Evolutionary conservation across 2,113 vertebrate species (phyloP), one percentile per base, ranked within the genome.

Genomic region (Pungitius pungitius): DNA sequence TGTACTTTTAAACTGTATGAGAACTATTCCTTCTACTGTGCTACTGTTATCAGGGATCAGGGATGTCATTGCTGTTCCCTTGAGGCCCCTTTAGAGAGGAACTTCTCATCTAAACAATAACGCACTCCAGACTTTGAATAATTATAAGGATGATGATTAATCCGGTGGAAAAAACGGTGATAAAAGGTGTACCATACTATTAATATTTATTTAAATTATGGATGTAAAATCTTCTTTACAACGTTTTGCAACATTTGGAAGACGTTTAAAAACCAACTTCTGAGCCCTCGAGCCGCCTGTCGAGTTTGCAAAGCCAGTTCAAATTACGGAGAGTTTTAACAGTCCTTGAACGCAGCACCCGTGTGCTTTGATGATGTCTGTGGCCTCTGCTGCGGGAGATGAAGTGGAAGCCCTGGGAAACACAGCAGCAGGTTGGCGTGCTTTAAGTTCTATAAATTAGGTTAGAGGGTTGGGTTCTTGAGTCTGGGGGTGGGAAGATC

Each of bases 301-400:
- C 17, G 40, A 55, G 14, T 39, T 37, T 56, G 40, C 37, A 2
- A 3, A 5, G 12, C 47, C 26, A 22, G 0, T 0, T 22, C 24
- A 56, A 66, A 66, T 57, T 37, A 67, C 84, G 10, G 78, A 81
- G 37, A 71, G 42, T 84, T 55, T 6, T 63, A 30, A n/a, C 26
- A 33, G 87, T 80, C 76, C 45, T 1, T 88, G 83, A 87, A 91
- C 15, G 86, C 87, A 88, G 30, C 89, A 67, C 39, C 49, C 11
- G n/a, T 27, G 77, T 55, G 43, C 75, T 51, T 68, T 37, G 49
- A 6, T 75, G 59, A 58, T 43, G 73, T 27, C 6, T 54, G 35
- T 47, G 9, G 2, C 62, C 64, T 40, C 12, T 35, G 1, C 60
- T 13, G 51, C 24, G 59, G 49, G 39, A 52, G 62, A 56, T 40